Evolutionary conservation across 2,113 vertebrate species (phyloP).

Genomic region (Mus musculus): DNA sequence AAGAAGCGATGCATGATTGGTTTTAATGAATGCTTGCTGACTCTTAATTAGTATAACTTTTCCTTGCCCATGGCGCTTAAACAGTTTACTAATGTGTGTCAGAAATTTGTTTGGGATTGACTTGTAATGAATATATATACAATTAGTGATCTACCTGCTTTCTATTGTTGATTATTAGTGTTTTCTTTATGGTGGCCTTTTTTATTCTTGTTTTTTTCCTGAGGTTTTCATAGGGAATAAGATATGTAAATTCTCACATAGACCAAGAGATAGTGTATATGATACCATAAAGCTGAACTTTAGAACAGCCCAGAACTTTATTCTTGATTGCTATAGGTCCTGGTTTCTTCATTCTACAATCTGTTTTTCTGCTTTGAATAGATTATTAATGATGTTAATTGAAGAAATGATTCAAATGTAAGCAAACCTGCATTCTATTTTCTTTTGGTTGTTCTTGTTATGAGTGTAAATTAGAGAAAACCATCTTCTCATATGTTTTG

Average conservation of each 20-base stretch:
- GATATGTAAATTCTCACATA: slow-evolving; percentile 32
- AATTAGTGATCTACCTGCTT: no score
- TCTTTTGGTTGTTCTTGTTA: slow-evolving; percentile 63
- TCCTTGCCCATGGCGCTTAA: not conserved
- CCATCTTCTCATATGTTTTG: not conserved
- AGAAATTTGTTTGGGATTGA: slow-evolving; percentile 64
- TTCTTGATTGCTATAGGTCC: slow-evolving; percentile 55
- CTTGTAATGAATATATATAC: slow-evolving; percentile 21
- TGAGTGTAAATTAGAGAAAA: slow-evolving; percentile 57
- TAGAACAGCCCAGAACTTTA: slow-evolving; percentile 51
- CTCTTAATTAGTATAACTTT: slow-evolving; percentile 26
- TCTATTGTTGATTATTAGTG: no score
- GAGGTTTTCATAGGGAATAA: slow-evolving; percentile 46
- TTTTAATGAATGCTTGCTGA: slow-evolving; percentile 55
- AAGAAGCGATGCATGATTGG: not conserved
- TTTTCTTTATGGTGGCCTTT: slow-evolving; percentile 2
- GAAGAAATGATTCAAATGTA: slow-evolving; percentile 1
- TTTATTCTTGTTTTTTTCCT: not conserved
- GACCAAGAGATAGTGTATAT: slow-evolving; percentile 25
- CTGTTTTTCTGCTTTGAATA: slow-evolving; percentile 49
- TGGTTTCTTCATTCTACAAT: slow-evolving; percentile 43
- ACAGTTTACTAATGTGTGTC: slow-evolving; percentile 41
- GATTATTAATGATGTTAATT: slow-evolving; percentile 41
- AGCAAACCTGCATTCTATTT: slow-evolving; percentile 8
- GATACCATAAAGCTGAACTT: slow-evolving; percentile 40